Conservation (phyloP, 2,797 vertebrate genomes). For the Poecile montanus region DNA sequence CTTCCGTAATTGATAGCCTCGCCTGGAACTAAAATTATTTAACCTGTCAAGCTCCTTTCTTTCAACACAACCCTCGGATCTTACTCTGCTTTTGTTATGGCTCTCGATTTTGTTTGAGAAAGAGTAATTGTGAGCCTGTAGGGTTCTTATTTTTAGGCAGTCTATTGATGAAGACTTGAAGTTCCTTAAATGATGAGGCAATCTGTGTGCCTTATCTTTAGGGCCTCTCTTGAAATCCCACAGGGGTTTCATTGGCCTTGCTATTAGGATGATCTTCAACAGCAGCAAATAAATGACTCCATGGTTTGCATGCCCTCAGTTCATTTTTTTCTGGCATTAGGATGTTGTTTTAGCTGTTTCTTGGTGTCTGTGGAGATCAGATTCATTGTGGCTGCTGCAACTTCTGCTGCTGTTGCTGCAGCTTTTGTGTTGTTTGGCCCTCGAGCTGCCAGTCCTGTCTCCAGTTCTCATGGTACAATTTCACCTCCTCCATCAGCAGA, state of each 20-base stretch:
- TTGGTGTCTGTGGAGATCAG: background rate
- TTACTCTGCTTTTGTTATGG: conserved; percentile 47
- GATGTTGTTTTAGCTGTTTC: background rate
- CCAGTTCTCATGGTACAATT: background rate
- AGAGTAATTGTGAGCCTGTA: conserved; percentile 36
- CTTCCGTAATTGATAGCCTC: conserved; percentile 18
- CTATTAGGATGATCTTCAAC: background rate
- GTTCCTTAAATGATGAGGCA: background rate
- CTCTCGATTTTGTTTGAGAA: conserved; percentile 54
- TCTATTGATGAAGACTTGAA: conserved; percentile 19
- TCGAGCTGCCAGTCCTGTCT: background rate
- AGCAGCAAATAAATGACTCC: background rate
- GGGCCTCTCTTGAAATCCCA: background rate
- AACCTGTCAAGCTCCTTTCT: conserved; percentile 52
- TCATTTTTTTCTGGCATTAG: background rate
- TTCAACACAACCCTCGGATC: background rate
- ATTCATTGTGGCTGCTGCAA: background rate
- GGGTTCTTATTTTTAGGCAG: background rate
- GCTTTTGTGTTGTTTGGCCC: background rate
- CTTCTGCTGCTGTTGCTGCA: background rate
- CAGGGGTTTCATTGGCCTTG: background rate
- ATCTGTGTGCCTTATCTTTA: background rate
- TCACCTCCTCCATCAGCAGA: background rate
- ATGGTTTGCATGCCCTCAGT: background rate
- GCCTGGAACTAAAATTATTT: conserved; percentile 45